These are phyloP conservation scores for Nesospiza acunhae DNA, from an alignment of 2,113 vertebrate species.

Conservation along the genomic window DNA sequence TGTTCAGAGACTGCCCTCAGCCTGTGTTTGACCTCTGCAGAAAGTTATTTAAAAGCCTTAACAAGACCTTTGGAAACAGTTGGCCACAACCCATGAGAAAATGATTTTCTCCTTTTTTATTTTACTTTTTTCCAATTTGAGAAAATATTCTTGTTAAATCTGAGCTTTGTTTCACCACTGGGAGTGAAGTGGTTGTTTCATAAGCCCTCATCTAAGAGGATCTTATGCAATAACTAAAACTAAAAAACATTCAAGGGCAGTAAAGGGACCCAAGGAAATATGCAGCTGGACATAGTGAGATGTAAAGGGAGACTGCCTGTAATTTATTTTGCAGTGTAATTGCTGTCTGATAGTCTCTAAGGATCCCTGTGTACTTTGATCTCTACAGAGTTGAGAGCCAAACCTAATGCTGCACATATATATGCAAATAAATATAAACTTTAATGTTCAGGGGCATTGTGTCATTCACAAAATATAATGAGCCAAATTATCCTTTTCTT, in stretches of 20 bases:
- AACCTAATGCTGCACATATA: conserved; percentile 43
- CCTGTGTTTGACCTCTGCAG: not conserved
- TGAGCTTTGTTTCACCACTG: not conserved
- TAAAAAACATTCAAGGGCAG: conserved; percentile 32
- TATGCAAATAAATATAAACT: conserved; percentile 62
- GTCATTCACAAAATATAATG: conserved; percentile 62
- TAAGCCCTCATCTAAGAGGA: not conserved
- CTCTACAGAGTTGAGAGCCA: conserved; percentile 20
- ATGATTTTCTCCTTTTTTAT: not conserved
- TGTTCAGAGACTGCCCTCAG: not conserved
- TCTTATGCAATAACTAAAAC: conserved; percentile 24
- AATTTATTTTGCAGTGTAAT: conserved; percentile 55
- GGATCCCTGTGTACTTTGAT: conserved; percentile 59
- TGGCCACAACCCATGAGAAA: not conserved
- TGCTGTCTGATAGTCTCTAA: conserved; percentile 27
- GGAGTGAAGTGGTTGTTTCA: not conserved
- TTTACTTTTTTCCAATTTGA: not conserved
- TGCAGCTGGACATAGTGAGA: conserved; percentile 6
- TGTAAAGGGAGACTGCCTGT: not conserved
- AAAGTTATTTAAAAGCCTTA: not conserved
- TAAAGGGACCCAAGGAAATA: conserved; percentile 13
- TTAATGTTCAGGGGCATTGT: conserved; percentile 54
- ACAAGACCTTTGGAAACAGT: not conserved
- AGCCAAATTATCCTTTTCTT: conserved; percentile 56
- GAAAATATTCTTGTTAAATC: not conserved